Percentiles rank a stretch among this genome's conserved stretches.
phyloP scores from a whole-genome alignment of 2,797 vertebrate genomes.

The Gymnodraco acuticeps region DNA sequence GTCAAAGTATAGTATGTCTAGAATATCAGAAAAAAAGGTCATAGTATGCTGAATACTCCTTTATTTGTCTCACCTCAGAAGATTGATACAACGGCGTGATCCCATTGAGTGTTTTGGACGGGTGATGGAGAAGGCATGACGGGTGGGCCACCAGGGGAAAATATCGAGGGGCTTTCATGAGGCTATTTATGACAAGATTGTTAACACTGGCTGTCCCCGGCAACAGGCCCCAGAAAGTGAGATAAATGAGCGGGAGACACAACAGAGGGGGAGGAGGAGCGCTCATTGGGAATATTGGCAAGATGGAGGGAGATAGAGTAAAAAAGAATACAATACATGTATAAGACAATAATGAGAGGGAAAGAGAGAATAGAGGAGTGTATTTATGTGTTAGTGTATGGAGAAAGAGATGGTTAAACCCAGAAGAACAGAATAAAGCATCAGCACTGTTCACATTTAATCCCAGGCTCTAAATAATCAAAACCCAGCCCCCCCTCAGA shows the following conservation, averaged over 20 bases:
- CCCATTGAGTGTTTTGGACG: slow-evolving; percentile 40
- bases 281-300: slow-evolving; percentile 45
- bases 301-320: slow-evolving; percentile 33
- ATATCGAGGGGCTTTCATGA: slow-evolving; percentile 37
- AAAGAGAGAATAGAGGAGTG: slow-evolving; percentile 3
- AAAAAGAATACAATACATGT: slow-evolving; percentile 57
- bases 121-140: neutral
- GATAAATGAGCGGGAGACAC: slow-evolving; percentile 64
- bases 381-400: slow-evolving; percentile 32
- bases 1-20: too few species aligned
- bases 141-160: slow-evolving; percentile 18
- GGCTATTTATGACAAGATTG: slow-evolving; percentile 57
- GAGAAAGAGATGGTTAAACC: slow-evolving; percentile 23
- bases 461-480: slow-evolving; percentile 32
- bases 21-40: too few species aligned
- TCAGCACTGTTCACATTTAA: slow-evolving; percentile 39
- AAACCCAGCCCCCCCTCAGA: slow-evolving; percentile 17
- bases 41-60: too few species aligned
- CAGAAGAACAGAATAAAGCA: slow-evolving; percentile 33
- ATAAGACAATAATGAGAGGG: slow-evolving; percentile 37
- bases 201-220: slow-evolving; percentile 46
- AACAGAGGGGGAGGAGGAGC: slow-evolving; percentile 38
- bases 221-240: slow-evolving; percentile 58
- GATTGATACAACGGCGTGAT: slow-evolving; percentile 37
- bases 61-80: slow-evolving; percentile 29